A percentile compares a stretch with the other conserved stretches of the same genome.
Evolutionary conservation across 2,797 vertebrate genomes (phyloP).

Genomic region (Sebastes oblongus): DNA sequence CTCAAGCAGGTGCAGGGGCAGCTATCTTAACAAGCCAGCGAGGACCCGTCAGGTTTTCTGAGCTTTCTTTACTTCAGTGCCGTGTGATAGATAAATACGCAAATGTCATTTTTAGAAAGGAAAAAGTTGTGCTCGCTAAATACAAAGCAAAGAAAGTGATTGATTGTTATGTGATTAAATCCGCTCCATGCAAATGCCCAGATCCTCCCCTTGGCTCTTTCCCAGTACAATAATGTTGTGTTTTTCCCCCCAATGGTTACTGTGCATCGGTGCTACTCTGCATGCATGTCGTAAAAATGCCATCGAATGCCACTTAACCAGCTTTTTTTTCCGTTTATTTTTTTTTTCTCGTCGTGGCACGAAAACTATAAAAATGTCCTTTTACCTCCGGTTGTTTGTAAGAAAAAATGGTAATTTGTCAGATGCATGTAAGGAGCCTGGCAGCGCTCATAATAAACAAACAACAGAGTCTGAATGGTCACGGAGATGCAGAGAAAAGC

Average conservation of each 20-base stretch:
- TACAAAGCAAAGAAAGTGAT: not conserved
- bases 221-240: not conserved
- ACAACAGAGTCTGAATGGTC: slow-evolving; percentile 8
- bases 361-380: slow-evolving; percentile 55
- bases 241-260: slow-evolving; percentile 31
- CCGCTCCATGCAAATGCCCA: not conserved
- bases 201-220: slow-evolving; percentile 10
- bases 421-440: slow-evolving; percentile 23
- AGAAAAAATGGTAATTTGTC: slow-evolving; percentile 28
- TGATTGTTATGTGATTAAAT: slow-evolving; percentile 34
- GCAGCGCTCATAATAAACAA: slow-evolving; percentile 37
- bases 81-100: not conserved
- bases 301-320: slow-evolving; percentile 30
- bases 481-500: slow-evolving; percentile 6
- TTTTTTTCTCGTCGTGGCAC: not conserved
- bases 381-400: slow-evolving; percentile 36
- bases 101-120: not conserved
- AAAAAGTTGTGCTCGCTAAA: not conserved
- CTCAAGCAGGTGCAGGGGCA: slow-evolving; percentile 54
- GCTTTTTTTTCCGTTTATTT: not conserved
- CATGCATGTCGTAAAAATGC: slow-evolving; percentile 43
- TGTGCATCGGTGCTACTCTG: slow-evolving; percentile 15
- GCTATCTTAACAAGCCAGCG: slow-evolving; percentile 27
- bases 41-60: not conserved
- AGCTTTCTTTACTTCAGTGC: not conserved